Evolutionary conservation across 1,140 invertebrate species (phyloP).

Genomic region (Vollenhovia emeryi): DNA sequence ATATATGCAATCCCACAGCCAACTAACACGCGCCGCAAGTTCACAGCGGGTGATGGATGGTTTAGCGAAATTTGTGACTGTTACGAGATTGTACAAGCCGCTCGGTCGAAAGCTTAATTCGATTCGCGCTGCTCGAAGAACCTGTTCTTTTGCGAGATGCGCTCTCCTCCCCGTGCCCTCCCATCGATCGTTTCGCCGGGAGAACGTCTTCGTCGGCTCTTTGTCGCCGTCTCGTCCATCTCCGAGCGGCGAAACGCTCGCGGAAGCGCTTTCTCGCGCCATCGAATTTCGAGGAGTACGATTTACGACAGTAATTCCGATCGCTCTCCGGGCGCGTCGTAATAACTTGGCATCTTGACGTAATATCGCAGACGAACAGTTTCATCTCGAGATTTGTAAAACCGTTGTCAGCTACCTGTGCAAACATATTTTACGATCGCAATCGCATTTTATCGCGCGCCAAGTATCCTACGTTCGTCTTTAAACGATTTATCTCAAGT

Average conservation of each 20-base stretch:
- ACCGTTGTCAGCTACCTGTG: slow-evolving; percentile 29
- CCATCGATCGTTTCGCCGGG: slow-evolving; percentile 30
- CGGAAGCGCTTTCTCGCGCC: slow-evolving; percentile 52
- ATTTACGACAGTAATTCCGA: slow-evolving; percentile 58
- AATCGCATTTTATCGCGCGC: not conserved
- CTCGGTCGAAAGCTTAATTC: slow-evolving; percentile 54
- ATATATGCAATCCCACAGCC: not conserved
- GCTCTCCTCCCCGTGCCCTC: not conserved
- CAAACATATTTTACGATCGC: not conserved
- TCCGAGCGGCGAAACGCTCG: slow-evolving; percentile 35
- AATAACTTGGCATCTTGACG: slow-evolving; percentile 34
- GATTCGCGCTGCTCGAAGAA: slow-evolving; percentile 44
- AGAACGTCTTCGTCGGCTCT: slow-evolving; percentile 45
- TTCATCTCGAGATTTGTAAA: slow-evolving; percentile 29
- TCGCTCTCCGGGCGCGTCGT: slow-evolving; percentile 14
- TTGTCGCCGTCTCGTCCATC: slow-evolving; percentile 47
- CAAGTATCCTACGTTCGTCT: not conserved
- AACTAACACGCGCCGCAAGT: not conserved
- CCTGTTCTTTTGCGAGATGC: slow-evolving; percentile 9
- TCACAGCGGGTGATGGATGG: slow-evolving; percentile 15
- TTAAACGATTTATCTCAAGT: not conserved
- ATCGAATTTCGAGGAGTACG: slow-evolving; percentile 50
- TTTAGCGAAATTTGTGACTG: slow-evolving; percentile 38
- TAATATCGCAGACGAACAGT: slow-evolving; percentile 22
- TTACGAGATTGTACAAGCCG: slow-evolving; percentile 39